Conservation (phyloP, 1,140 invertebrate species). For the Pollicipes pollicipes region DNA sequence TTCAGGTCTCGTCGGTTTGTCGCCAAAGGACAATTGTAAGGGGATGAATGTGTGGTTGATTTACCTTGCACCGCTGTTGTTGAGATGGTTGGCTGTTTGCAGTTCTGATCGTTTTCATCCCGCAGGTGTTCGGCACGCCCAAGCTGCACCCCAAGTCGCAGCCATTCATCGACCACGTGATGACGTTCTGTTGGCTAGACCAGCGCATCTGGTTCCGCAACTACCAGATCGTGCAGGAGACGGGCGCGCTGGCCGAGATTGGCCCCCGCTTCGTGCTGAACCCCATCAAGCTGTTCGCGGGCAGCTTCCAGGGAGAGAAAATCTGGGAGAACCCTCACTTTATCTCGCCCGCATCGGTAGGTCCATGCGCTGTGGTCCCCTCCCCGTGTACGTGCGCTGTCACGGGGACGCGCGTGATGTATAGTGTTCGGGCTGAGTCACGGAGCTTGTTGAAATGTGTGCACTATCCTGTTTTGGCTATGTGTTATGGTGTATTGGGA, state of each 20-base stretch:
- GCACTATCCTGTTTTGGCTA: no score
- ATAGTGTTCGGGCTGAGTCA: no score
- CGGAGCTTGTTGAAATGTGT: no score
- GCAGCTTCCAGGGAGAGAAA: constrained; percentile 80
- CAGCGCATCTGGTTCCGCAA: constrained; percentile 96
- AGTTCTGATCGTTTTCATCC: no score
- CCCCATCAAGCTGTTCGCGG: constrained; percentile 79
- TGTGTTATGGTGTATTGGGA: no score
- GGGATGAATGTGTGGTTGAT: no score
- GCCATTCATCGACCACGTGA: constrained; percentile 97
- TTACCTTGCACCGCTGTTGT: no score
- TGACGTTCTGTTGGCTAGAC: constrained; percentile 79
- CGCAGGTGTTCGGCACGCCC: constrained; percentile 81
- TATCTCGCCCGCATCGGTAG: constrained; percentile 67
- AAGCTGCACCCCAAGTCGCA: constrained; percentile 96
- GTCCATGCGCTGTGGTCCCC: no score
- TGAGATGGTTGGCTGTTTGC: constrained; percentile 4
- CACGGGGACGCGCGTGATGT: no score
- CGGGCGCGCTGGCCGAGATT: constrained; percentile 86
- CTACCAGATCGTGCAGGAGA: constrained; percentile 92
- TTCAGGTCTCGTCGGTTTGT: no score
- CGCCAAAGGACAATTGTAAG: no score
- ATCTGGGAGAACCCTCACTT: constrained; percentile 89
- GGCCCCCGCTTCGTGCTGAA: constrained; percentile 92
- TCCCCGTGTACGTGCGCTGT: no score